Base-by-base conservation (phyloP, 2,797 vertebrate species). In the Hephaestus fuliginosus region DNA sequence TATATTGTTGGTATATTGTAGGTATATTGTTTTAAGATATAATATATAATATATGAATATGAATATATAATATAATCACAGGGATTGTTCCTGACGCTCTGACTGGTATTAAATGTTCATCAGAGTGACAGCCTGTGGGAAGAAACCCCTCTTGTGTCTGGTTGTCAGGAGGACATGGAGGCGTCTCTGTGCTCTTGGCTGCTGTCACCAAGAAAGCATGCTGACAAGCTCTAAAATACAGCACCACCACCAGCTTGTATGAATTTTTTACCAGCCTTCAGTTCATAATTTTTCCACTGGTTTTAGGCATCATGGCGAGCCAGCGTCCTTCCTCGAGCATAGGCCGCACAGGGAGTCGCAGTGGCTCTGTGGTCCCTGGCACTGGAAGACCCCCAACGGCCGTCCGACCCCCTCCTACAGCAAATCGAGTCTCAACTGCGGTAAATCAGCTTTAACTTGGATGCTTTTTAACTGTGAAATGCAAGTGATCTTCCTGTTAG, bases 271-370 rank as follows among this genome's bases (percentile, higher is more conserved):
- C 15, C 46, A n/a, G 1, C 12, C 10, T 39, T 53, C 44, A 22
- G 14, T 43, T 55, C 36, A 10, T 61, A 6, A 30, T 36, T 12
- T 68, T 58, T 62, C 20, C 1, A 46, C 20, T 13, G 1, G 28
- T 69, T 83, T 60, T 0, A 82, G 82, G 49, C 33, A 17, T 44
- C 41, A 96, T 96, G 95, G 79, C 94, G 2, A 92, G 86, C 74
- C 95, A 95, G 82, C 90, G 96, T 85, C 95, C 96, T 49, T 93
- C 95, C 11, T 84, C 94, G 25, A 18, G 85, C 68, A n/a, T 90
- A 43, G 74, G 95, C 41, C 96, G 96, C 12, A 96, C 97, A 3
- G 49, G 93, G 85, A 98, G 96, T 30, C 96, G 96, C 6, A 87
- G 88, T 82, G 94, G 96, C 57, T 96, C 96, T 76, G 52, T 91